These are phyloP conservation scores for Neogobius melanostomus DNA, from an alignment of 2,113 vertebrate genomes.

Conservation along the genomic window DNA sequence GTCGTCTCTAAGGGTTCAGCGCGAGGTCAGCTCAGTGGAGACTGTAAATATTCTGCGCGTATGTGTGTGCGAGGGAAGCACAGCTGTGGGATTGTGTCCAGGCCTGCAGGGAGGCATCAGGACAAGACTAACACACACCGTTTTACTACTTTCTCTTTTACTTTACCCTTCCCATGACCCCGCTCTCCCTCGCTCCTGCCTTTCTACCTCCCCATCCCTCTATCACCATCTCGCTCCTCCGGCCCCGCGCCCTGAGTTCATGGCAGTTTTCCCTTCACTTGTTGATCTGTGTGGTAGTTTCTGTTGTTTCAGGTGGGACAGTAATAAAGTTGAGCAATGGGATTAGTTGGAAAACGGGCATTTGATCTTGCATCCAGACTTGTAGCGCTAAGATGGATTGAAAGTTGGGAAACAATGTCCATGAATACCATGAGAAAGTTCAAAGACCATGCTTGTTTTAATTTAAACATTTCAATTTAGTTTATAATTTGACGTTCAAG, in stretches of 20 bases:
- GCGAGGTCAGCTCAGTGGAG: conserved; percentile 75
- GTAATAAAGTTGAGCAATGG: conserved; percentile 51
- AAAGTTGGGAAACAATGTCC: not conserved
- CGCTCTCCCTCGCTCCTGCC: conserved; percentile 44
- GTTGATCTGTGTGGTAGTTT: conserved; percentile 53
- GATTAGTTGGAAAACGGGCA: conserved; percentile 33
- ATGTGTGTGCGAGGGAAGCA: conserved; percentile 60
- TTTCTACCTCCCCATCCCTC: conserved; percentile 42
- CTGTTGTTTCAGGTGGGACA: conserved; percentile 67
- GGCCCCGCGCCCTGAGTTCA: conserved; percentile 21
- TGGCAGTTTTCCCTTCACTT: conserved; percentile 55
- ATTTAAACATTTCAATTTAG: too few relatives aligned
- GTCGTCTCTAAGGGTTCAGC: conserved; percentile 76
- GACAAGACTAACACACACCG: conserved; percentile 76
- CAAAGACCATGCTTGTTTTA: not conserved
- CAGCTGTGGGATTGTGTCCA: conserved; percentile 79
- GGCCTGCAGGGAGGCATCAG: conserved; percentile 77
- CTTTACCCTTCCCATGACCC: conserved; percentile 71
- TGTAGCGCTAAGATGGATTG: conserved; percentile 5
- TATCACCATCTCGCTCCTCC: conserved; percentile 36
- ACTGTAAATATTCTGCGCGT: conserved; percentile 77
- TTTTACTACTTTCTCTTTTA: conserved; percentile 76
- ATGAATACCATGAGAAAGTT: not conserved
- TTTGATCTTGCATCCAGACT: conserved; percentile 36
- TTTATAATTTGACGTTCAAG: too few relatives aligned